Percentiles rank a stretch among this genome's conserved stretches.
These are phyloP conservation scores for Phaenicophaeus curvirostris DNA, from an alignment of 2,797 vertebrate genomes.

Conservation along the genomic window DNA sequence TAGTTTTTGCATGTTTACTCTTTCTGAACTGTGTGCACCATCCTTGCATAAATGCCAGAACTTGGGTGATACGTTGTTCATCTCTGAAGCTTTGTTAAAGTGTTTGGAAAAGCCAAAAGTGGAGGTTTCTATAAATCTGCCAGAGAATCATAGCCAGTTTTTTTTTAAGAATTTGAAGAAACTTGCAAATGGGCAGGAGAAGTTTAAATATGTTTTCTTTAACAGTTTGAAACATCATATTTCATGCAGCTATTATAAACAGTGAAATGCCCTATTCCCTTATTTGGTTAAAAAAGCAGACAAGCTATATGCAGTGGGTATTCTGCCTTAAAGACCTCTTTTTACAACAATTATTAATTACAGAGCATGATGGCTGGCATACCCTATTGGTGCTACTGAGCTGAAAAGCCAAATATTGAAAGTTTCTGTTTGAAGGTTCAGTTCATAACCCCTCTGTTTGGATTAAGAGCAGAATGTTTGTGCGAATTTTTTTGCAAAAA, in stretches of 20 bases:
- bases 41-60: neutral
- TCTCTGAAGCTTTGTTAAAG: slow-evolving; percentile 29
- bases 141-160: neutral
- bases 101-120: slow-evolving; percentile 38
- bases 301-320: slow-evolving; percentile 60
- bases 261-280: slow-evolving; percentile 77
- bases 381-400: slow-evolving; percentile 67
- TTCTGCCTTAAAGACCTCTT: slow-evolving; percentile 50
- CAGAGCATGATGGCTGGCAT: slow-evolving; percentile 55
- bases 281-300: slow-evolving; percentile 79
- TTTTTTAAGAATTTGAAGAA: slow-evolving; percentile 2
- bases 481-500: slow-evolving; percentile 50
- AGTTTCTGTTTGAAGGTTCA: slow-evolving; percentile 72
- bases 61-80: neutral
- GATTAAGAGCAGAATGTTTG: slow-evolving; percentile 50
- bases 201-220: slow-evolving; percentile 60
- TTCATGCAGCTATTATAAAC: slow-evolving; percentile 74
- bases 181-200: slow-evolving; percentile 50
- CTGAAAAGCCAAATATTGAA: slow-evolving; percentile 69
- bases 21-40: neutral
- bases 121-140: slow-evolving; percentile 65
- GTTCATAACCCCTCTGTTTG: slow-evolving; percentile 62
- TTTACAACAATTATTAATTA: slow-evolving; percentile 68
- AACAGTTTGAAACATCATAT: slow-evolving; percentile 66
- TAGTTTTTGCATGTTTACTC: slow-evolving; percentile 28